Percentiles rank a stretch among this genome's conserved stretches.
phyloP scores from a whole-genome alignment of 2,113 vertebrate species.

The Leptobrachium leishanense region DNA sequence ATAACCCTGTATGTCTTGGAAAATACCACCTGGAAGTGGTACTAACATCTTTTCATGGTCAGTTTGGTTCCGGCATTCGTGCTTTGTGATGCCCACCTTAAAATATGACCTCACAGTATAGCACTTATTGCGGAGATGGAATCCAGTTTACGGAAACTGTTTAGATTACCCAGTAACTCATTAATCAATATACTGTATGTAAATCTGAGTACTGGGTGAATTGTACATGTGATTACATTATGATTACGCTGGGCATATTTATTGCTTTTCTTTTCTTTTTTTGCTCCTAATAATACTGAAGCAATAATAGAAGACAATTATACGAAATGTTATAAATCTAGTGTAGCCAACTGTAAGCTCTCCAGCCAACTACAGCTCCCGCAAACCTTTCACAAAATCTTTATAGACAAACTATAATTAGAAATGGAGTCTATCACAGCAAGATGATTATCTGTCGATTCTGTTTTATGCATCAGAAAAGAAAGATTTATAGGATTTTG shows the following conservation, averaged over 20 bases:
- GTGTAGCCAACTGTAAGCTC: no score
- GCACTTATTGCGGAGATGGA: conserved; percentile 20
- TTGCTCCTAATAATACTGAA: no score
- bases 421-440: no score
- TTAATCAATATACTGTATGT: conserved; percentile 31
- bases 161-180: conserved; percentile 23
- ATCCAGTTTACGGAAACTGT: conserved; percentile 37
- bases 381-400: no score
- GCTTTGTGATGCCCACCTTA: conserved; percentile 10
- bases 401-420: no score
- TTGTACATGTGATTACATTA: conserved; percentile 22
- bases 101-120: conserved; percentile 31
- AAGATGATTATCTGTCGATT: no score
- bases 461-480: no score
- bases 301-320: no score
- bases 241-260: background rate
- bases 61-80: conserved; percentile 28
- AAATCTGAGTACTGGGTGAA: conserved; percentile 8
- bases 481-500: no score
- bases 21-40: conserved; percentile 1
- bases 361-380: no score
- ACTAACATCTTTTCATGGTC: conserved; percentile 36
- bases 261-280: no score
- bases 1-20: background rate
- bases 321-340: no score